A percentile compares a stretch with the other conserved stretches of the same genome.
Evolutionary conservation across 2,113 vertebrate species (phyloP).

Genomic region (Bothrops jararaca): DNA sequence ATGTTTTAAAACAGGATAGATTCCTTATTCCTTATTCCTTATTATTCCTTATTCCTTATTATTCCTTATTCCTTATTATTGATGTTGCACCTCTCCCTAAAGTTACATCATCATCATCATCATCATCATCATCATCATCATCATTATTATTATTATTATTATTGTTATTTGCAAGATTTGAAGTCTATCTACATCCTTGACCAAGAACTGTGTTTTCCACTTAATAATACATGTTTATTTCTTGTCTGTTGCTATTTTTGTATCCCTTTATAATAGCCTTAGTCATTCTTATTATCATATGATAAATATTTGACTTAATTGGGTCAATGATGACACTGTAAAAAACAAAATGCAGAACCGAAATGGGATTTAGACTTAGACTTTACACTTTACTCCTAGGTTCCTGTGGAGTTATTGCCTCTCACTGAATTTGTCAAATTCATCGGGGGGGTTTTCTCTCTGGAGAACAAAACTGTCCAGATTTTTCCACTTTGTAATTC

Average conservation of each 20-base stretch:
- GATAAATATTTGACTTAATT: background rate
- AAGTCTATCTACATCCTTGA: background rate
- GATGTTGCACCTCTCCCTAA: background rate
- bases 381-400: background rate
- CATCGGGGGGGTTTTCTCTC: background rate
- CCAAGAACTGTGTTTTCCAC: background rate
- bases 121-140: no score
- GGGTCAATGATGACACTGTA: background rate
- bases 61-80: background rate
- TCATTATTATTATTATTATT: no score
- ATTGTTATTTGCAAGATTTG: background rate
- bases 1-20: no score
- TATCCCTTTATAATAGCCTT: background rate
- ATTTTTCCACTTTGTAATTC: background rate
- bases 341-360: background rate
- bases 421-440: background rate
- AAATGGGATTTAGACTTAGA: background rate
- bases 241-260: background rate
- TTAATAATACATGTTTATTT: background rate
- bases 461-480: background rate
- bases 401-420: background rate
- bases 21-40: background rate
- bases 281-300: background rate
- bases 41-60: background rate
- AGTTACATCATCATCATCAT: no score